Base-by-base conservation (phyloP, 1,140 invertebrate species). In the Araneus ventricosus region DNA sequence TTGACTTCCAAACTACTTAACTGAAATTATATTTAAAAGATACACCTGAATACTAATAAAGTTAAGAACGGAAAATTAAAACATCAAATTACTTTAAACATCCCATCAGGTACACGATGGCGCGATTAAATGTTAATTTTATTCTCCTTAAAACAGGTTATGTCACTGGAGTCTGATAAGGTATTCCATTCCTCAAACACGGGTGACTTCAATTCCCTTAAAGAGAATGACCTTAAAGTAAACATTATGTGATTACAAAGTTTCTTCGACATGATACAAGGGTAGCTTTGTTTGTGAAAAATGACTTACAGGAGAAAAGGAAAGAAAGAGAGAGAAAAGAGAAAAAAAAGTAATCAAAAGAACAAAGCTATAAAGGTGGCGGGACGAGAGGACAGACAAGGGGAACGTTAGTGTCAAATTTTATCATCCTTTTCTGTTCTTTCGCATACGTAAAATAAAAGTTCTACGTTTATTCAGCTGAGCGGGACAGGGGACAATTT, bases 341-440 rank as follows among this genome's bases (percentile, higher is more conserved):
- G n/a, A 70, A 45, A 75, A 75, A 14, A 88, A 75, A 88, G 63
- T 88, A 75, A 88, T 88, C 87, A 45, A 57, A 87, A 63, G 45
- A 57, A 87, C 41, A 87, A 17, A 87, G 63, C 5, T 24, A n/a
- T 24, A 20, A 37, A 70, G 39, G 41, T 27, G 27, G 37, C 59
- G 17, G 2, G 61, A 45, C 87, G 22, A 61, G 27, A 75, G 30
- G 30, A 30, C 10, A 87, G n/a, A 63, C 52, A 34, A 30, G n/a
- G 24, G 39, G 37, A 52, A 75, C 87, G 67, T 88, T 88, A 88
- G 87, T 88, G 87, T 75, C 87, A 88, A 88, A 88, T 88, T 88
- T 88, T 70, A 88, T 75, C n/a, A 59, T 88, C 39, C 67, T n/a
- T 88, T 88, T 87, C 59, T 63, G 34, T 63, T 87, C 63, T 52